Conservation (phyloP, 2,888 invertebrate species). For the Parnassius mnemosyne region DNA sequence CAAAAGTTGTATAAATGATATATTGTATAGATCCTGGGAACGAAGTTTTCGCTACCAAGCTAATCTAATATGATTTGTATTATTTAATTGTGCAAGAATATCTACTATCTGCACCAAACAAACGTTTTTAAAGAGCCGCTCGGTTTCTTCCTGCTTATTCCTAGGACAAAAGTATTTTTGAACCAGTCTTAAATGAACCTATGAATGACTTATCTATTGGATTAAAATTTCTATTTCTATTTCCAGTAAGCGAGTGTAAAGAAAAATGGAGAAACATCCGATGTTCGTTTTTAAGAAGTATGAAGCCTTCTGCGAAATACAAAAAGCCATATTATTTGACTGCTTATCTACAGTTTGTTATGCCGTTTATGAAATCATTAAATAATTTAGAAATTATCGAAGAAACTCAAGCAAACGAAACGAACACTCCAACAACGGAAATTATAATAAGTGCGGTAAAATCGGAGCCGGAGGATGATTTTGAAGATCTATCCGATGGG, state of each 20-base stretch:
- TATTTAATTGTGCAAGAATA: not conserved
- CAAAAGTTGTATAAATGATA: too few species aligned
- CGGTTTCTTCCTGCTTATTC: too few species aligned
- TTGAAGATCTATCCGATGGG: conserved; percentile 14
- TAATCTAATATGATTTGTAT: too few species aligned
- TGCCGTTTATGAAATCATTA: conserved; percentile 43
- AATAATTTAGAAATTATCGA: conserved; percentile 28
- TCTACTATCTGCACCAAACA: too few species aligned
- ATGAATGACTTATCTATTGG: too few species aligned
- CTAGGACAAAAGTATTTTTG: too few species aligned
- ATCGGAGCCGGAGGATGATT: conserved; percentile 22
- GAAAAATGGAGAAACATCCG: conserved; percentile 49
- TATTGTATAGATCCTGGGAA: too few species aligned
- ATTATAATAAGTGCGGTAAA: conserved; percentile 27
- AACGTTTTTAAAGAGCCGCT: too few species aligned
- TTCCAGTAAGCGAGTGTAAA: conserved; percentile 46
- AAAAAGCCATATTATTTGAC: conserved; percentile 45
- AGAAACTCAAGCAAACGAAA: conserved; percentile 16
- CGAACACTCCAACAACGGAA: conserved; percentile 20
- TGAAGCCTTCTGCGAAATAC: conserved; percentile 37
- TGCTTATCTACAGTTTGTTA: conserved; percentile 40
- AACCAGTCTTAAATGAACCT: not conserved
- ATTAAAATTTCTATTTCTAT: not conserved
- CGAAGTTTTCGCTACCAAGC: too few species aligned
- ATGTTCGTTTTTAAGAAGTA: conserved; percentile 43